Conservation (phyloP, 2,888 invertebrate genomes). For the Vanessa cardui region DNA sequence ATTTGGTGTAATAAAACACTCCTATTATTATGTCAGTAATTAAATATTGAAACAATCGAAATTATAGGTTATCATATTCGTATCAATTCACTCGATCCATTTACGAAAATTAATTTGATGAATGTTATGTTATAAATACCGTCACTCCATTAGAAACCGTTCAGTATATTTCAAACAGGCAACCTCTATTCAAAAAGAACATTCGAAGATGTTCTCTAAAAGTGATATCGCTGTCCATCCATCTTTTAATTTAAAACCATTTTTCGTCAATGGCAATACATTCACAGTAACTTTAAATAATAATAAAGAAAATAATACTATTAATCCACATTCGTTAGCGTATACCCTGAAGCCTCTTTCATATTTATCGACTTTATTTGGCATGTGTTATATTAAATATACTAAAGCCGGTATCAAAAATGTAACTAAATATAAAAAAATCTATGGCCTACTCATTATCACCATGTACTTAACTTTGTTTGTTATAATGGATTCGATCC, state of each 20-base stretch:
- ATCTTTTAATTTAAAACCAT: slow-evolving; percentile 16
- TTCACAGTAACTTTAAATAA: slow-evolving; percentile 43
- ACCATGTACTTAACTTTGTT: slow-evolving; percentile 37
- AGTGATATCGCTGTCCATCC: slow-evolving; percentile 39
- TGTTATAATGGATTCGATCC: slow-evolving; percentile 46
- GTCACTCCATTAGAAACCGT: no score
- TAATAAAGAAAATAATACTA: slow-evolving; percentile 26
- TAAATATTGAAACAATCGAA: no score
- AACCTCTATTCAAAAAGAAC: background rate
- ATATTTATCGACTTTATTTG: slow-evolving; percentile 52
- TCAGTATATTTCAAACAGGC: background rate
- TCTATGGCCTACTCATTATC: slow-evolving; percentile 51
- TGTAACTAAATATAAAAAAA: slow-evolving; percentile 45
- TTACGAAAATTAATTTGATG: background rate
- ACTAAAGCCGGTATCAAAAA: slow-evolving; percentile 42
- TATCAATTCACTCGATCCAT: background rate
- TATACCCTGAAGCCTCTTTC: slow-evolving; percentile 56
- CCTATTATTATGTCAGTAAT: no score
- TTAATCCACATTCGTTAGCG: slow-evolving; percentile 44
- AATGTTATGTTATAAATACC: background rate
- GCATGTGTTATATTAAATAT: slow-evolving; percentile 52
- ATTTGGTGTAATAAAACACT: no score
- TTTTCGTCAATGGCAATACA: slow-evolving; percentile 21
- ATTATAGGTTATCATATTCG: no score
- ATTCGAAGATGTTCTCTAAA: slow-evolving; percentile 37